A percentile compares a stretch with the other conserved stretches of the same genome.
Evolutionary conservation across 2,797 vertebrate genomes (phyloP).

Genomic region (Hylomyscus alleni): DNA sequence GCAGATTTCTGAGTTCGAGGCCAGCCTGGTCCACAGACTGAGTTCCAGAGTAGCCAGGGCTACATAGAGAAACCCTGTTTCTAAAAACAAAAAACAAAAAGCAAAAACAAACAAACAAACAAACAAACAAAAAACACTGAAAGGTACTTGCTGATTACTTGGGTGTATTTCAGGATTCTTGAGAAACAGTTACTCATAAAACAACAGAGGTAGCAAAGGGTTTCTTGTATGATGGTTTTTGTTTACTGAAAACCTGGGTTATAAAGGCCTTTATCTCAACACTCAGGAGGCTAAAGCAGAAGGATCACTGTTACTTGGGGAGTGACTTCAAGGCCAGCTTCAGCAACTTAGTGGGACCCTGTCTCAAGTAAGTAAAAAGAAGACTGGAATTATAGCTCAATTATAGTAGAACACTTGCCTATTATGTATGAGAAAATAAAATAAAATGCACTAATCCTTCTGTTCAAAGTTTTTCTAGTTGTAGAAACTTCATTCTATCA

Average conservation of each 20-base stretch:
- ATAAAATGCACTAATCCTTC: neutral
- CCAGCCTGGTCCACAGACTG: too few species aligned
- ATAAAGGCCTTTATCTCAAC: neutral
- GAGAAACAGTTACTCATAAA: conserved; percentile 1
- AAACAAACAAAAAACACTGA: neutral
- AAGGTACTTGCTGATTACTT: neutral
- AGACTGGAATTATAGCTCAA: neutral
- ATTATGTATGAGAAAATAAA: neutral
- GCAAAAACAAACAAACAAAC: too few species aligned
- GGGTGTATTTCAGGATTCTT: conserved; percentile 1
- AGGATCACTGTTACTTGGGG: neutral
- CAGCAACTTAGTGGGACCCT: neutral
- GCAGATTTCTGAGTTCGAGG: too few species aligned
- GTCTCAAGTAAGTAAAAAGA: neutral
- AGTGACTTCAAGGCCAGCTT: conserved; percentile 13
- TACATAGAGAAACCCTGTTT: too few species aligned
- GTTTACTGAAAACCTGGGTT: neutral
- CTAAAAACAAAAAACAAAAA: too few species aligned
- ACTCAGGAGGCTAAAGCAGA: neutral
- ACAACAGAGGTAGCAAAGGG: neutral
- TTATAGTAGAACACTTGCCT: neutral
- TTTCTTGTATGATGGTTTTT: conserved; percentile 33
- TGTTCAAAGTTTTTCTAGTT: conserved; percentile 50
- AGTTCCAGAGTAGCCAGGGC: too few species aligned
- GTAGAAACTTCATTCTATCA: neutral